Base-by-base conservation (phyloP, 2,797 vertebrate genomes). In the Mareca penelope region DNA sequence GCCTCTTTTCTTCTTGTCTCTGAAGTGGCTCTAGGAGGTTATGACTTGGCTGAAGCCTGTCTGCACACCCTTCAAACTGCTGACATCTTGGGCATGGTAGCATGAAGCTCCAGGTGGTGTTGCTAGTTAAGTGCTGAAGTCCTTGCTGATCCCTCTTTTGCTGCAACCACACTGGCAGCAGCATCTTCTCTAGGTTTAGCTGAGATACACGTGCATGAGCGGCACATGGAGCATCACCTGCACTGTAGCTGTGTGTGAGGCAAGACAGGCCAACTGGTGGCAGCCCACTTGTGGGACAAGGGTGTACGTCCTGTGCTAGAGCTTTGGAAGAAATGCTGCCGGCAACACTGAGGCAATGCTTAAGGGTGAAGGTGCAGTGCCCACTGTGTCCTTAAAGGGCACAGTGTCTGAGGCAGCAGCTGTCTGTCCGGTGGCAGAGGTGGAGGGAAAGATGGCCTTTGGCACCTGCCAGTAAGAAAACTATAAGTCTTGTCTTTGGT, bases 161-260 rank as follows among this genome's bases (percentile, higher is more conserved):
- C 70, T 88, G n/a, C 71, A 82, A 60, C 56, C 37, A 17, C 4
- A 1, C 18, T 67, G 81, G 48, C 63, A 76, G 2, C 23, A 56
- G 29, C 8, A 1, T 77, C 9, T 4, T 64, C 22, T n/a, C 35
- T 73, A 77, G 86, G 79, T 88, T 65, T 52, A 67, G 40, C 73
- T 55, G 85, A 83, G 37, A 10, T 18, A 12, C 28, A 31, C 0
- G 0, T n/a, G 67, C 42, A 11, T 67, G 89, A 85, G 68, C 26
- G 56, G 92, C 78, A 77, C 53, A 12, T 24, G 15, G 17, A 81
- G 14, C 18, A 35, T 29, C 50, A 7, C 37, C 63, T 72, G 67
- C 46, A 6, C 23, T 17, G 0, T 17, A 4, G 28, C 13, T 15
- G 8, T 33, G 12, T 13, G 0, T 15, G 37, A 48, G 22, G 68